phyloP scores from a whole-genome alignment of 2,113 vertebrate genomes.

The Seriola rivoliana region DNA sequence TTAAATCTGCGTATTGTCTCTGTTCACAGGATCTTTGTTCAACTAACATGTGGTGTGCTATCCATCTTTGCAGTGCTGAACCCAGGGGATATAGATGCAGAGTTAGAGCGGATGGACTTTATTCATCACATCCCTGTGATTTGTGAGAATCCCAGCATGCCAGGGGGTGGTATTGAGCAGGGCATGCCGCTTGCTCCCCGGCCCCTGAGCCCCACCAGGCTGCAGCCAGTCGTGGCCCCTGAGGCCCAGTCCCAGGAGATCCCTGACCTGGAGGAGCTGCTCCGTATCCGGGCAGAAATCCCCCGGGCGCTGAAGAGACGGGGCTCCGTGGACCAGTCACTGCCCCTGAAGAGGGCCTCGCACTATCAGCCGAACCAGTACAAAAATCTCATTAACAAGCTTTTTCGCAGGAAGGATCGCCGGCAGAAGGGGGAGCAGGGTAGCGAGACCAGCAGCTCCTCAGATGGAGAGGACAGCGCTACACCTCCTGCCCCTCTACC shows the following conservation, averaged over 20 bases:
- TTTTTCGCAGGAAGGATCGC: constrained; percentile 80
- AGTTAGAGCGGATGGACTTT: constrained; percentile 81
- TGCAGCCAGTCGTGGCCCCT: constrained; percentile 89
- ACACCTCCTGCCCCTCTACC: not conserved
- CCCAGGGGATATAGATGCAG: constrained; percentile 82
- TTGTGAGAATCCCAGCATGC: constrained; percentile 43
- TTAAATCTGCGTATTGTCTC: not conserved
- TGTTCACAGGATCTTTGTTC: not conserved
- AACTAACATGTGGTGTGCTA: not conserved
- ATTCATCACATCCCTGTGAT: constrained; percentile 48
- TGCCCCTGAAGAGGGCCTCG: constrained; percentile 61
- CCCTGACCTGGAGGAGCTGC: constrained; percentile 85
- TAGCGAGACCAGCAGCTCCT: constrained; percentile 80
- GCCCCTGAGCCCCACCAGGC: constrained; percentile 91
- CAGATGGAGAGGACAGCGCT: constrained; percentile 78
- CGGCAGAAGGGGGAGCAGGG: constrained; percentile 58
- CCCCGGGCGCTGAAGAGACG: constrained; percentile 91
- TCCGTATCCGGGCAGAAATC: constrained; percentile 89
- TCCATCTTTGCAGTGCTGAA: constrained; percentile 70
- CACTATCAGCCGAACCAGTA: constrained; percentile 88
- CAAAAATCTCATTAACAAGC: constrained; percentile 89
- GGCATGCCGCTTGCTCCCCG: constrained; percentile 69
- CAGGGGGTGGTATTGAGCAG: constrained; percentile 2
- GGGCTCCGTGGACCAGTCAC: constrained; percentile 86
- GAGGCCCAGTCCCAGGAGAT: constrained; percentile 82